Evolutionary conservation across 2,888 invertebrate species (phyloP), one percentile per base, ranked within the genome.

Genomic region (Rhamnusium bicolor): DNA sequence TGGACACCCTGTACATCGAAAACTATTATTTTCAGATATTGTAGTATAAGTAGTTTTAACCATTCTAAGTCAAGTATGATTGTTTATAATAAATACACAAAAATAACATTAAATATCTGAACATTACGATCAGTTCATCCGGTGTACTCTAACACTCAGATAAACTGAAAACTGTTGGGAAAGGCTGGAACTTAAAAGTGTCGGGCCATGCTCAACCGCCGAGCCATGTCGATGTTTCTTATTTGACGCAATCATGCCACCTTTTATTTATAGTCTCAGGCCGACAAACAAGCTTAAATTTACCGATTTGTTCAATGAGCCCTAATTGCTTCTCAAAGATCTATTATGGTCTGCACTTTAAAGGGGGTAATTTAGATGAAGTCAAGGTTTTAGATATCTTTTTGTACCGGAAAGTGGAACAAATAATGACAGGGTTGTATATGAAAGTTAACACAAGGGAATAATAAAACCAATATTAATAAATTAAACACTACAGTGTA

Each of bases 301-400:
- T 74, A 75, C 69, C 72, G 72, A 75, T 75, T 72, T 72, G 67
- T 65, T 72, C 72, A 70, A 75, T 75, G 72, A 72, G 69, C 65
- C 40, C 70, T 72, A 75, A 75, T 75, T 75, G 72, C 65, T 60
- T 68, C 72, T 71, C 74, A 63, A 68, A 65, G 65, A 65, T 65
- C 65, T 53, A 65, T 65, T 65, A 65, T 53, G 16, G 29, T 32
- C 27, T 18, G 12, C 65, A n/a, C 18, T 16, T 32, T 29, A 27
- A 19, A 32, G 12, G 27, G 65, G 65, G 53, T 53, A 40, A 65
- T 65, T 65, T 65, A 65, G 29, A 65, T 29, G 18, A 65, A 65
- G 32, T 65, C 53, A 65, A 63, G 51, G 49, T 24, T 51, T 24
- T 49, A 4, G 47, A 1, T 2, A 53, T 14, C 53, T 32, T 47